Evolutionary conservation across 2,888 invertebrate species (phyloP).

Genomic region (Dione juno): DNA sequence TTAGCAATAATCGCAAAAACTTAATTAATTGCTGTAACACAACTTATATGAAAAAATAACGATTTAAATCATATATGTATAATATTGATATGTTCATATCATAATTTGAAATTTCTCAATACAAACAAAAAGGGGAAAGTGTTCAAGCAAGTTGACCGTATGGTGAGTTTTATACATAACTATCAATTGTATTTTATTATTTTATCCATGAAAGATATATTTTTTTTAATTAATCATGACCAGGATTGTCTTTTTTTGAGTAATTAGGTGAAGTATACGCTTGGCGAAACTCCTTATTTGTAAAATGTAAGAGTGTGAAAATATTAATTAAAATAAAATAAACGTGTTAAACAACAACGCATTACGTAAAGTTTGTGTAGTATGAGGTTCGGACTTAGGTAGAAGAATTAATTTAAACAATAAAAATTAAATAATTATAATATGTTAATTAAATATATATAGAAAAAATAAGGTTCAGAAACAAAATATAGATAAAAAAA

Average conservation of each 20-base stretch:
- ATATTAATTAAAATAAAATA: too few relatives aligned
- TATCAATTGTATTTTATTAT: background rate
- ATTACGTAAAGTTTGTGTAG: too few relatives aligned
- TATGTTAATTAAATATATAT: background rate
- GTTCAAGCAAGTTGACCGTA: slow-evolving; percentile 40
- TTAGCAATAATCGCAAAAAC: background rate
- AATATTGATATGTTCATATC: slow-evolving; percentile 15
- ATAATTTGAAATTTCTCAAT: slow-evolving; percentile 39
- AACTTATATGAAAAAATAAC: background rate
- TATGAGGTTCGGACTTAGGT: too few relatives aligned
- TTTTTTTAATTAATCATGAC: too few relatives aligned
- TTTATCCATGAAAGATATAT: background rate
- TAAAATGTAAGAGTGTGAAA: too few relatives aligned
- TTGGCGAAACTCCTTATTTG: too few relatives aligned
- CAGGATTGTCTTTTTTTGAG: too few relatives aligned
- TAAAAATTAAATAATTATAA: background rate
- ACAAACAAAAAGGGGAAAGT: slow-evolving; percentile 48
- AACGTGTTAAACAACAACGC: too few relatives aligned
- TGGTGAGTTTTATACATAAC: slow-evolving; percentile 37
- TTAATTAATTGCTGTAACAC: background rate
- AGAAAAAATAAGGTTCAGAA: background rate
- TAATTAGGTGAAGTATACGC: too few relatives aligned
- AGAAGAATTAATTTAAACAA: too few relatives aligned
- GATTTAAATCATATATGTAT: background rate
- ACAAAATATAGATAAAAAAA: too few relatives aligned